phyloP scores from a whole-genome alignment of 2,113 vertebrate species.

The Cynopterus brachyotis region DNA sequence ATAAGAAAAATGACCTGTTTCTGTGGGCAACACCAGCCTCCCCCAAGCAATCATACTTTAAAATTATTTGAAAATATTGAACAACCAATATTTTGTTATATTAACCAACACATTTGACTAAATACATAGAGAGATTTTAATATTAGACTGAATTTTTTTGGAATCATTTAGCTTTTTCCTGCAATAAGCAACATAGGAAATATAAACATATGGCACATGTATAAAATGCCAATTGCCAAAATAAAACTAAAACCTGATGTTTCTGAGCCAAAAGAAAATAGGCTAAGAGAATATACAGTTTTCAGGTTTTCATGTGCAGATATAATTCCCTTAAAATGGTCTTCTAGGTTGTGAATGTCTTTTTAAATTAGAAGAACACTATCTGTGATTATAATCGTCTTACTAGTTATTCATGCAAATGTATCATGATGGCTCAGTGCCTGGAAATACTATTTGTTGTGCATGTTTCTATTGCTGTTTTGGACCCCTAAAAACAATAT shows the following conservation, averaged over 20 bases:
- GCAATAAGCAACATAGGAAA: background rate
- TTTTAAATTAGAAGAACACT: background rate
- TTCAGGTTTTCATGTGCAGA: background rate
- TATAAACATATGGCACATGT: background rate
- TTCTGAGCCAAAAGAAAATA: background rate
- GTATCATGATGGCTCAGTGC: background rate
- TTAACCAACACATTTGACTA: background rate
- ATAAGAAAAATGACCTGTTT: background rate
- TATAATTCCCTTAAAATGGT: background rate
- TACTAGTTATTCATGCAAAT: background rate
- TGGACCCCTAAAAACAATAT: background rate
- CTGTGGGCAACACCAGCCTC: background rate
- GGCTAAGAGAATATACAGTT: background rate
- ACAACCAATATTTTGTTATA: background rate
- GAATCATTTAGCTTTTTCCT: background rate
- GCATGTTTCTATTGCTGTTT: background rate
- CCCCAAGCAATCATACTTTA: background rate
- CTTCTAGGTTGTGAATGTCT: background rate
- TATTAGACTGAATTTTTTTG: background rate
- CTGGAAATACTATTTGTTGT: background rate
- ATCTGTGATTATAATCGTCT: background rate
- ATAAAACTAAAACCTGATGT: slow-evolving; percentile 17
- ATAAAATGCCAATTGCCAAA: background rate
- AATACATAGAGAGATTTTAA: background rate
- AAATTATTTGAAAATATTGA: background rate